Base-by-base conservation (phyloP, 2,113 vertebrate genomes). In the Phocoena phocoena region DNA sequence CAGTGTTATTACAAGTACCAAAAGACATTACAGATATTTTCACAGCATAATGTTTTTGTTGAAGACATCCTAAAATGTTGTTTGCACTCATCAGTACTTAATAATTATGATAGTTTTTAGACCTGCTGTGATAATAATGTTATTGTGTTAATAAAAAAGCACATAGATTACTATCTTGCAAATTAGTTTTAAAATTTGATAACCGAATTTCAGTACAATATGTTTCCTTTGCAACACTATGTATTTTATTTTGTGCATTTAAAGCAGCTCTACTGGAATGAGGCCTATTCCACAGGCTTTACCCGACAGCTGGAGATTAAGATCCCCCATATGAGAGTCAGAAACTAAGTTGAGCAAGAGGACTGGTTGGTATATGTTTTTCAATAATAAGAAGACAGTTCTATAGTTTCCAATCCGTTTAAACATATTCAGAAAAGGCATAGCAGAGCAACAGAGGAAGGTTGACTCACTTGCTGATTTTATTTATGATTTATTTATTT, bases 121-220 rank as follows among this genome's bases (percentile, higher is more conserved):
- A 88, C 2, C 1, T 38, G 3, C 21, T 88, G n/a, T 23, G 80
- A 55, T 38, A n/a, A 77, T 53, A 7, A 73, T 25, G 15, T 68
- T 65, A 47, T 70, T 80, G 15, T 23, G 12, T 50, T 77, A 58
- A 70, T 91, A 47, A 79, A 85, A 47, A 90, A 90, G 38, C 44
- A 65, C 9, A 60, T 50, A 41, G 28, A 68, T 88, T 63, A 47
- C 36, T 93, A 5, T 81, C 44, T 81, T 85, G 2, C 50, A 53
- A 82, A 83, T 76, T 80, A 31, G 38, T 93, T 84, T 53, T 80
- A 93, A 94, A 88, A 84, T 53, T 89, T 53, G 65, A 67, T 85
- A 80, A 63, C 53, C 55, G 36, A 18, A 74, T 44, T 83, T 79
- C 8, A 74, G 6, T n/a, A 62, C 76, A 47, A n/a, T n/a, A 6